These are phyloP conservation scores for Chelon labrosus DNA, from an alignment of 2,797 vertebrate species.

Conservation along the genomic window DNA sequence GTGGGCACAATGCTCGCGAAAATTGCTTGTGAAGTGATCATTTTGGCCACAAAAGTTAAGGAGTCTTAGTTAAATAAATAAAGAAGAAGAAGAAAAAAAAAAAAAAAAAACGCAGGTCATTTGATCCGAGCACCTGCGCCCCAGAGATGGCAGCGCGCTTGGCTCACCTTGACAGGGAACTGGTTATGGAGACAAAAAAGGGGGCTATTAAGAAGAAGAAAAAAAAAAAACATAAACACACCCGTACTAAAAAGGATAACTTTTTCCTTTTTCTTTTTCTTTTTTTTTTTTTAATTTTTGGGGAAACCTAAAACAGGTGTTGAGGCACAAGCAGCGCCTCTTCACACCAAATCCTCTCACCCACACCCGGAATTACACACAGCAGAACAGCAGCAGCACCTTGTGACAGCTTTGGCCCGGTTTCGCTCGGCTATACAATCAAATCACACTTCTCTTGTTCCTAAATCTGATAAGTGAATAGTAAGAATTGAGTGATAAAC, in stretches of 20 bases:
- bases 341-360: neutral
- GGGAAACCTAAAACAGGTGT: slow-evolving; percentile 48
- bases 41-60: slow-evolving; percentile 72
- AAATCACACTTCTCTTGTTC: slow-evolving; percentile 24
- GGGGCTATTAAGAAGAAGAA: neutral
- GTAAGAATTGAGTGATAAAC: slow-evolving; percentile 3
- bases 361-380: slow-evolving; percentile 3
- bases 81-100: neutral
- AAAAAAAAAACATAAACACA: neutral
- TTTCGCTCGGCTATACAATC: neutral
- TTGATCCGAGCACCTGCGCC: slow-evolving; percentile 67
- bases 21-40: slow-evolving; percentile 65
- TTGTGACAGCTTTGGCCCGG: slow-evolving; percentile 50
- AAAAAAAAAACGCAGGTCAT: slow-evolving; percentile 35
- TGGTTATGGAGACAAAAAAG: neutral
- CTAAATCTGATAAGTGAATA: neutral
- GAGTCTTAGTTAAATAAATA: slow-evolving; percentile 29
- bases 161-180: neutral
- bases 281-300: neutral
- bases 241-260: neutral
- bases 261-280: too few species aligned
- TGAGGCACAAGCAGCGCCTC: neutral
- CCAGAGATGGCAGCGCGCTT: neutral
- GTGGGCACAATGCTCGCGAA: slow-evolving; percentile 65
- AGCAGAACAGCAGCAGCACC: slow-evolving; percentile 58